These are phyloP conservation scores for Asbolus verrucosus DNA, from an alignment of 1,140 invertebrate species.

Conservation along the genomic window DNA sequence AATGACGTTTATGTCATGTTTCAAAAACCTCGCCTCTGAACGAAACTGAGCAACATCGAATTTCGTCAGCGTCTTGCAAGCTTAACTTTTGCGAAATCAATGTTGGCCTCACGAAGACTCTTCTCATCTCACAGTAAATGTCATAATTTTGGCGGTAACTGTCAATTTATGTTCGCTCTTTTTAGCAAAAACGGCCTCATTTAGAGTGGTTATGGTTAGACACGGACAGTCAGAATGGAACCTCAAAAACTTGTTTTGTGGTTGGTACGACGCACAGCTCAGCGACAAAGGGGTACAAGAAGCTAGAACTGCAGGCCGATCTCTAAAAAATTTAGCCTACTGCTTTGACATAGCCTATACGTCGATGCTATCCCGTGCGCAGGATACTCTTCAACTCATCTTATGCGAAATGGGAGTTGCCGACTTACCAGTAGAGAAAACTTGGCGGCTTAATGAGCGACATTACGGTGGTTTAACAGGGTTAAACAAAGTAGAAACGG, in stretches of 20 bases:
- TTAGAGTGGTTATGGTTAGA: too few relatives aligned
- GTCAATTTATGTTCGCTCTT: too few relatives aligned
- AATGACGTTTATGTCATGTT: too few relatives aligned
- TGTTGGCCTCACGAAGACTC: too few relatives aligned
- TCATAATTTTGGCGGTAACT: too few relatives aligned
- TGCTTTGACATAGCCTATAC: conserved; percentile 79
- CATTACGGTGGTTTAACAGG: conserved; percentile 82
- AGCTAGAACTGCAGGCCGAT: conserved; percentile 77
- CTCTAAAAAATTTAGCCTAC: conserved; percentile 75
- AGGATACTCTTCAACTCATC: conserved; percentile 73
- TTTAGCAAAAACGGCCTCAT: too few relatives aligned
- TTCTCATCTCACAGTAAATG: too few relatives aligned
- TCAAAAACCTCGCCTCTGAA: too few relatives aligned
- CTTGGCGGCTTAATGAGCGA: conserved; percentile 80
- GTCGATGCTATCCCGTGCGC: conserved; percentile 74
- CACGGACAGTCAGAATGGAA: too few relatives aligned
- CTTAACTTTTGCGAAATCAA: too few relatives aligned
- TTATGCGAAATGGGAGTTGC: conserved; percentile 71
- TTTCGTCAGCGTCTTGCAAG: too few relatives aligned
- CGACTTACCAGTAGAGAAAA: conserved; percentile 70
- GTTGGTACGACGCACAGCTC: conserved; percentile 75
- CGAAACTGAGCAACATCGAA: too few relatives aligned
- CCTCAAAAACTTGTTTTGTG: conserved; percentile 80
- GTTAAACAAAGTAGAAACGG: conserved; percentile 77
- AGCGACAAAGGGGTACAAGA: conserved; percentile 72